Evolutionary conservation across 2,888 invertebrate genomes (phyloP), one percentile per base, ranked within the genome.

Genomic region (Philhelius pedissequus): DNA sequence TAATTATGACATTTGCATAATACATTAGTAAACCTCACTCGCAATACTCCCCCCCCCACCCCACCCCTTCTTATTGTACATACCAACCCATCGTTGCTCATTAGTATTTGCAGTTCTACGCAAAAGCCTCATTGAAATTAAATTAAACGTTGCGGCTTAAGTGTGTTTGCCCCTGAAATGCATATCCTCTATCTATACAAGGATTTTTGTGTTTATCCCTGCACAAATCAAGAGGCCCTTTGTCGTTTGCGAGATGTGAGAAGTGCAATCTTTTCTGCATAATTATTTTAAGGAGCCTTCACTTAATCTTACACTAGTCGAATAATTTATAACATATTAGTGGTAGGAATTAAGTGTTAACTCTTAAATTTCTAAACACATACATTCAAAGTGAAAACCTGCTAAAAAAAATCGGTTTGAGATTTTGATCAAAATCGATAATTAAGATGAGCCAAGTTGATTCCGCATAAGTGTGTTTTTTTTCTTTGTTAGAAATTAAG

Each of bases 121-220:
- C 32, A 11, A 68, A 68, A 62, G 45, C 30, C 54, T 77, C 73
- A 82, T 78, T 82, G 78, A 82, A 78, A 69, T 77, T 78, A 78
- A 76, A 82, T 82, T 78, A 73, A 73, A 77, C 68, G 82, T 60
- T 62, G 73, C 62, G 60, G 70, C 52, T 77, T 60, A 73, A 77
- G 82, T n/a, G 60, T 62, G 30, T 30, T 60, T 38, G n/a, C n/a
- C 71, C 54, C 58, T 58, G 38, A 76, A 52, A 48, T 20, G 45
- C 48, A 32, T 22, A 45, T 15, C n/a, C 5, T 40, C 40, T 35
- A 30, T 13, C 0, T 40, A 18, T 25, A 27, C 20, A 22, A 30
- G 32, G 25, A 20, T n/a, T 70, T 58, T 58, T 58, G 38, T 62
- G 43, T 56, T 56, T 40, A 27, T 43, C 60, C 27, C 27, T 62